These are phyloP conservation scores for Melolontha melolontha DNA, from an alignment of 2,888 invertebrate species.

Conservation along the genomic window DNA sequence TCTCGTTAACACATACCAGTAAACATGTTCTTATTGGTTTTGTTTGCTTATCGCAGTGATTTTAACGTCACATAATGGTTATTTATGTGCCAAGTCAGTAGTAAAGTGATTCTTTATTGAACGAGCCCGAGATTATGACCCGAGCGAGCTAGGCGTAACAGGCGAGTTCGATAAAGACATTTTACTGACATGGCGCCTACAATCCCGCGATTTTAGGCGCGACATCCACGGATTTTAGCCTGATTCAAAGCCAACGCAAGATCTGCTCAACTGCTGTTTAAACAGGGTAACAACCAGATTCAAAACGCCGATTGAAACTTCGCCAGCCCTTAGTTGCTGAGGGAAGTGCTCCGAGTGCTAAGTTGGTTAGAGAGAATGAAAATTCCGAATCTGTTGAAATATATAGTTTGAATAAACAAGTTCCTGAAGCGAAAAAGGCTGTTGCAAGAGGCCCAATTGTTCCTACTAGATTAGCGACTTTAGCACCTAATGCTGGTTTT, in stretches of 20 bases:
- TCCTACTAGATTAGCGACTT: conserved; percentile 20
- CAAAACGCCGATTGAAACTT: conserved; percentile 9
- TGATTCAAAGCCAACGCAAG: background rate
- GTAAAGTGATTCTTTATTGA: no score
- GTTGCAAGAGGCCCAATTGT: background rate
- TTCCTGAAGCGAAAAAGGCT: background rate
- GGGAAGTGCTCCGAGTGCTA: conserved; percentile 4
- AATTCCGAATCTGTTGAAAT: conserved; percentile 26
- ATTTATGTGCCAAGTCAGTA: no score
- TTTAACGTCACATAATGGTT: no score
- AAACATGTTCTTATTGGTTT: no score
- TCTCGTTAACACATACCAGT: no score
- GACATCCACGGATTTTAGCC: background rate
- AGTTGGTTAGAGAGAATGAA: conserved; percentile 24
- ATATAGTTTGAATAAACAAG: background rate
- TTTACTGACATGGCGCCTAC: no score
- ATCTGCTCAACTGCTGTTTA: conserved; percentile 3
- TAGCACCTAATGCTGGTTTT: conserved; percentile 1
- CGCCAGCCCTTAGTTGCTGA: background rate
- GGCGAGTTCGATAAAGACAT: no score
- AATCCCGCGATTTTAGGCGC: conserved; percentile 7
- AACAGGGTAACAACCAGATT: conserved; percentile 2
- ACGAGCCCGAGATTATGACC: no score
- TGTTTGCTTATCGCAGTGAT: no score
- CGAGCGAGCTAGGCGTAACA: no score